Evolutionary conservation across 2,113 vertebrate species (phyloP).

Genomic region (Brachyhypopomus occidentalis): DNA sequence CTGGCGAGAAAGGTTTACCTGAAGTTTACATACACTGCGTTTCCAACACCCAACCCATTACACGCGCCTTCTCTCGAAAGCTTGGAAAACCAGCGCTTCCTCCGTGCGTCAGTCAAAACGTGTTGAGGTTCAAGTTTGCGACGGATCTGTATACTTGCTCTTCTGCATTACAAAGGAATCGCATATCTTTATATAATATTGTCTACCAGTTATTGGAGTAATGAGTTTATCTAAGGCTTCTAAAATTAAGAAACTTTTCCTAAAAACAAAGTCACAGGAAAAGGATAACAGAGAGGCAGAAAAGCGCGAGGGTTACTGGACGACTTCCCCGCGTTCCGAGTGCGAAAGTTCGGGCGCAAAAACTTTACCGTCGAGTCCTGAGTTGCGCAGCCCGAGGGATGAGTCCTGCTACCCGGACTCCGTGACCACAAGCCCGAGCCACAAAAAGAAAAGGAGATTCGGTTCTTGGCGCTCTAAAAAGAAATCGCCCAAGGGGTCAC

Average conservation of each 20-base stretch:
- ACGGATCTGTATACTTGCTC: too few relatives aligned
- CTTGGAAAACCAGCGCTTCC: too few relatives aligned
- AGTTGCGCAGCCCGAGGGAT: conserved; percentile 5
- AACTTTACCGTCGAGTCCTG: not conserved
- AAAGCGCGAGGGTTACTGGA: not conserved
- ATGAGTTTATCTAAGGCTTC: conserved; percentile 42
- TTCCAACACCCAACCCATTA: too few relatives aligned
- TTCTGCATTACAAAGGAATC: too few relatives aligned
- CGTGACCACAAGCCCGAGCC: conserved; percentile 10
- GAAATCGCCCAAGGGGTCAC: not conserved
- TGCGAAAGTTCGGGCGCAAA: too few relatives aligned
- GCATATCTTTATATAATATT: too few relatives aligned
- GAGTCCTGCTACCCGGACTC: not conserved
- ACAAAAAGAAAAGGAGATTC: conserved; percentile 45
- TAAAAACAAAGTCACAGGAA: conserved; percentile 34
- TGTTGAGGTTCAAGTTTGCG: too few relatives aligned
- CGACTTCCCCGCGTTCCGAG: not conserved
- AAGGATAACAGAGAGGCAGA: conserved; percentile 33
- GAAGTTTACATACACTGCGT: too few relatives aligned
- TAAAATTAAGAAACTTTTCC: conserved; percentile 41
- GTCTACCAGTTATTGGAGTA: not conserved
- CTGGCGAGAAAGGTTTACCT: too few relatives aligned
- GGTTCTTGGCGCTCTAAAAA: conserved; percentile 36
- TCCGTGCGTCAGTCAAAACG: too few relatives aligned
- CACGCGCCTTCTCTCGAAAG: too few relatives aligned